Evolutionary conservation across 2,888 invertebrate species (phyloP), one percentile per base, ranked within the genome.

Genomic region (Cremastinae sp.): DNA sequence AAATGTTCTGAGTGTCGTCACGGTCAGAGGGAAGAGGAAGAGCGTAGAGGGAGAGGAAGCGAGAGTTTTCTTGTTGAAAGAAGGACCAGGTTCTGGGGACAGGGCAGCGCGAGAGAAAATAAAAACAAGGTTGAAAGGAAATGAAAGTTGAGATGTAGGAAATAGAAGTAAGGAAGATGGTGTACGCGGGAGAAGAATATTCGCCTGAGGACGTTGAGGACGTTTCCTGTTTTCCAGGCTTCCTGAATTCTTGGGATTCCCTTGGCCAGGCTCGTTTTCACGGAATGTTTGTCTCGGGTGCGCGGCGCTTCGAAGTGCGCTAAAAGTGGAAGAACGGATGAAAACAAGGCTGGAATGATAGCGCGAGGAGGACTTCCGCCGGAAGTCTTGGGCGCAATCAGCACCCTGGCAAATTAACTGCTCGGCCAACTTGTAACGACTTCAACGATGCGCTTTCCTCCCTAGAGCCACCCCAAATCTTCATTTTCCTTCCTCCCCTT

Each of bases 381-480:
- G 78, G 72, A 75, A 78, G 73, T 75, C 74, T 74, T 69, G 70
- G 68, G 28, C 76, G 74, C 79, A 83, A 84, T 79, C 83, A 78
- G 78, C 82, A 78, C 81, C 72, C 81, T 82, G 82, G 83, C 84
- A 82, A 84, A 84, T 84, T 84, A 84, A 83, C 83, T 78, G 83
- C 79, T 80, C 78, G 79, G 77, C 80, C 72, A 83, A 84, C 81
- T 83, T 83, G 82, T 82, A 84, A 84, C 83, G 83, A 84, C 84
- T 82, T 82, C 80, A 70, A 65, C 77, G 47, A 65, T 68, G 72
- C 69, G 28, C 28, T 2, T 5, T 28, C 5, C 66, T 49, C 55
- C 47, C 66, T 28, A 59, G 69, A 70, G 69, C 70, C 70, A 59
- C 69, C 68, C 28, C 28, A 28, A 22, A 12, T 22, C 58, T 35